phyloP scores from a whole-genome alignment of 2,797 vertebrate species.

The Mormyrus proboscirostris region DNA sequence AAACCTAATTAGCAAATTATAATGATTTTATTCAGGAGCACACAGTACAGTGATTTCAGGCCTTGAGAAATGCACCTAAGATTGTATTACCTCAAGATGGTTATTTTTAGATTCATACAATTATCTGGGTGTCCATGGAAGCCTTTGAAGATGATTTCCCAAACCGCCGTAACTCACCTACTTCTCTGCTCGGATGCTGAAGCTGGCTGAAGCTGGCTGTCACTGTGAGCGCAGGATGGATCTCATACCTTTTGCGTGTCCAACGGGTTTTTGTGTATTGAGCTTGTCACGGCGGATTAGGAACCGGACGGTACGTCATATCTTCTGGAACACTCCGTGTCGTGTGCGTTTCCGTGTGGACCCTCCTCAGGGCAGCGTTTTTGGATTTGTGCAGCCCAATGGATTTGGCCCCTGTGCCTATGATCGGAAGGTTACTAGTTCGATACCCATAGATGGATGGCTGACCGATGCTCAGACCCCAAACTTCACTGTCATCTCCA shows the following conservation, averaged over 20 bases:
- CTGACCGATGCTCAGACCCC: not conserved
- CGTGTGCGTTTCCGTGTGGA: not conserved
- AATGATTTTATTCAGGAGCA: not conserved
- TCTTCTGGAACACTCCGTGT: not conserved
- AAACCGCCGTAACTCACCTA: not conserved
- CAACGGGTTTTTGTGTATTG: not conserved
- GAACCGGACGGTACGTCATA: not conserved
- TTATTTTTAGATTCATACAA: not conserved
- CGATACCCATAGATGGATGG: not conserved
- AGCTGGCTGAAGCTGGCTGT: conserved; percentile 58
- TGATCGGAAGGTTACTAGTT: not conserved
- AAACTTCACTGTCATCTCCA: not conserved
- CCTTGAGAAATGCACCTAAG: not conserved
- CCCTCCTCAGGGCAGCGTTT: not conserved
- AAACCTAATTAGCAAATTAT: not conserved
- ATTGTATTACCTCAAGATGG: not conserved
- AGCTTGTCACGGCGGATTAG: not conserved
- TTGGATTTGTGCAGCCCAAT: not conserved
- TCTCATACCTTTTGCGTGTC: conserved; percentile 3
- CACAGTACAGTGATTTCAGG: not conserved
- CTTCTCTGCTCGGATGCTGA: conserved; percentile 54
- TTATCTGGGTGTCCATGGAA: not conserved
- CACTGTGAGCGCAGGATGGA: conserved; percentile 56
- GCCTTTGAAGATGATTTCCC: not conserved
- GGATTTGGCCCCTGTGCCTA: not conserved